phyloP scores from a whole-genome alignment of 2,797 vertebrate species.

The Propithecus perrieri region DNA sequence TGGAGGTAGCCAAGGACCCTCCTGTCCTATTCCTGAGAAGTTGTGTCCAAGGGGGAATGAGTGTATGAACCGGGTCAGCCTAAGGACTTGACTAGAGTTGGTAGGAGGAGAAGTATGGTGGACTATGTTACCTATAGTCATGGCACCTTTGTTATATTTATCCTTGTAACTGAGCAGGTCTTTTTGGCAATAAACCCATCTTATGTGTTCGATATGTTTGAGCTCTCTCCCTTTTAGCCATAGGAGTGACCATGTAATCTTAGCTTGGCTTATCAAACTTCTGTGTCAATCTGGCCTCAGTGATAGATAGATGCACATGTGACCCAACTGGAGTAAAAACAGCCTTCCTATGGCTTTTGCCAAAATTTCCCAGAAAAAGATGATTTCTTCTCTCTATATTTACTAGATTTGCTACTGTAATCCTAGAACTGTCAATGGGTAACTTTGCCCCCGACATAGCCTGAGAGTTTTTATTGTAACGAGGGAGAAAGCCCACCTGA shows the following conservation, averaged over 20 bases:
- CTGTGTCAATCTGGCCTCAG: neutral
- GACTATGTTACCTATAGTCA: neutral
- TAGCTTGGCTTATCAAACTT: neutral
- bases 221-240: neutral
- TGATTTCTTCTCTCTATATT: neutral
- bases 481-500: neutral
- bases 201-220: neutral
- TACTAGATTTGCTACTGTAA: neutral
- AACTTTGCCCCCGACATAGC: neutral
- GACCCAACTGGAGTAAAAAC: neutral
- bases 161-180: neutral
- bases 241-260: neutral
- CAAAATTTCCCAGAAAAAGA: neutral
- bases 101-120: neutral
- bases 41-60: neutral
- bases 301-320: neutral
- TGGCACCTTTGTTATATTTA: neutral
- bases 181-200: neutral
- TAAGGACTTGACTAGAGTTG: neutral
- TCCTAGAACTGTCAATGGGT: neutral
- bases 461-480: neutral
- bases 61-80: neutral
- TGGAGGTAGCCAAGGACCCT: too few species aligned
- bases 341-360: neutral
- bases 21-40: neutral